A percentile compares a stretch with the other conserved stretches of the same genome.
These are phyloP conservation scores for Pseudopleuronectes americanus DNA, from an alignment of 2,797 vertebrate genomes.

Conservation along the genomic window DNA sequence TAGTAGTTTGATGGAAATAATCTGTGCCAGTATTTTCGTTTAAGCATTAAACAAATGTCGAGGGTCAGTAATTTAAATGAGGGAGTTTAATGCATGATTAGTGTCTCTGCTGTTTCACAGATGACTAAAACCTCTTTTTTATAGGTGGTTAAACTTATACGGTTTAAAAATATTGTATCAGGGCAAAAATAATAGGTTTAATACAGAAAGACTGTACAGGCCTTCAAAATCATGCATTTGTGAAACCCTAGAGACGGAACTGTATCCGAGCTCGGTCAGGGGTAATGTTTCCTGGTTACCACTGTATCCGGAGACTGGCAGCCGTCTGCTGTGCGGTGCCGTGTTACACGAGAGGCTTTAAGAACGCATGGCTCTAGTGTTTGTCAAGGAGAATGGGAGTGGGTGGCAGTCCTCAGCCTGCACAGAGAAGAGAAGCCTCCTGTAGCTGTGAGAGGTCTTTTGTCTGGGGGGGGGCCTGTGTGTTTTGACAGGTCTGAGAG, in stretches of 20 bases:
- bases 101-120: background rate
- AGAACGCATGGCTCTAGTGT: constrained; percentile 36
- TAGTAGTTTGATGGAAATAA: too few species aligned
- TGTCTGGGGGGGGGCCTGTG: constrained; percentile 54
- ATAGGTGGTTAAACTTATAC: background rate
- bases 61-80: constrained; percentile 9
- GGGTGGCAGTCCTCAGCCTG: constrained; percentile 34
- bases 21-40: background rate
- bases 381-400: constrained; percentile 37
- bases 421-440: constrained; percentile 50
- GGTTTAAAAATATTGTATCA: background rate
- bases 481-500: constrained; percentile 72
- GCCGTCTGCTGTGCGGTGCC: constrained; percentile 16
- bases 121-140: background rate
- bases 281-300: constrained; percentile 33
- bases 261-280: constrained; percentile 18
- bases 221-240: constrained; percentile 9
- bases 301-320: constrained; percentile 27
- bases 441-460: constrained; percentile 46
- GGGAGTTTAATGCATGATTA: background rate
- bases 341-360: constrained; percentile 36
- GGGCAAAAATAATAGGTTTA: background rate
- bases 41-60: constrained; percentile 5
- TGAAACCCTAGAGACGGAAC: constrained; percentile 23
- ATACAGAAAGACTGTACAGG: background rate